phyloP scores from a whole-genome alignment of 2,797 vertebrate species.

The Pseudomugil gertrudae region DNA sequence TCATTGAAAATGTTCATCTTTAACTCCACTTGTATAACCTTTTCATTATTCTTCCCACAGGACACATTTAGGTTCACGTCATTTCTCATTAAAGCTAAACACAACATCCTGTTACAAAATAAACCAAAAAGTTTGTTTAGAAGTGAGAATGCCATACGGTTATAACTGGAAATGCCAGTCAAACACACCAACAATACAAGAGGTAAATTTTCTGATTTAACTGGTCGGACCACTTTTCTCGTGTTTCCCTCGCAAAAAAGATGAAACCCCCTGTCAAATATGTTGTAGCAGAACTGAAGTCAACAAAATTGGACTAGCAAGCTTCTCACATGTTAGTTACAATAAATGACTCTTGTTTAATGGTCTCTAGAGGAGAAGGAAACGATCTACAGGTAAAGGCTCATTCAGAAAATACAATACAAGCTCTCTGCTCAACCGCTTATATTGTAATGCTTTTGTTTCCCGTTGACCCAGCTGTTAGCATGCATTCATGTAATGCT shows the following conservation, averaged over 20 bases:
- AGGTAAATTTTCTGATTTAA: background rate
- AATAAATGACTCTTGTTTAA: slow-evolving; percentile 15
- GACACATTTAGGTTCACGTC: no score
- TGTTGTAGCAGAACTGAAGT: background rate
- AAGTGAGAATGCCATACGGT: background rate
- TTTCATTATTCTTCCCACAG: no score
- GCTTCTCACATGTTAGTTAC: background rate
- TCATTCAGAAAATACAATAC: slow-evolving; percentile 42
- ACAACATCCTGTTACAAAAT: no score
- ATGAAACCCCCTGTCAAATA: background rate
- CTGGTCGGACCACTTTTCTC: slow-evolving; percentile 8
- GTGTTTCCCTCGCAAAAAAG: background rate
- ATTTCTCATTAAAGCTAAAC: no score
- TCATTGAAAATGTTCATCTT: no score
- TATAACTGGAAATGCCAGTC: background rate
- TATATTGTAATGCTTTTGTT: slow-evolving; percentile 20
- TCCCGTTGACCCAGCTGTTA: slow-evolving; percentile 47
- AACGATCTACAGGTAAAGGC: slow-evolving; percentile 9
- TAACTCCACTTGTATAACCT: no score
- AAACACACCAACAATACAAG: background rate
- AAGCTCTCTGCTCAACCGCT: slow-evolving; percentile 2
- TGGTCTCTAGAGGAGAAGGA: slow-evolving; percentile 16
- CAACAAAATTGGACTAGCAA: background rate
- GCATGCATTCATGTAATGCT: slow-evolving; percentile 41
- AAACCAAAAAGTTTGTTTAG: background rate